Evolutionary conservation across 2,797 vertebrate species (phyloP), one percentile per base, ranked within the genome.

Genomic region (Merluccius polli): DNA sequence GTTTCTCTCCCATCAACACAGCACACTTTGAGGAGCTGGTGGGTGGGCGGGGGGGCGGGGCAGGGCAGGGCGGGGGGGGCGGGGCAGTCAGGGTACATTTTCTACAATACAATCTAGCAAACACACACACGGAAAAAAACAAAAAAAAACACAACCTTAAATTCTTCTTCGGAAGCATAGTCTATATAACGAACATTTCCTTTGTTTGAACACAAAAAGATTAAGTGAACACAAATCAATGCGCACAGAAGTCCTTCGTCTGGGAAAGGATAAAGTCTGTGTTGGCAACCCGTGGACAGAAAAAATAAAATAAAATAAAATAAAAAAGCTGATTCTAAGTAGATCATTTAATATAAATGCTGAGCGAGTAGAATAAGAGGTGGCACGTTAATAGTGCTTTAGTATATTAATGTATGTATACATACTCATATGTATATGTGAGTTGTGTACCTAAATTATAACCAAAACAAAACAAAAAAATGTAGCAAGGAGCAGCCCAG

Each of bases 281-380:
- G 91, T 93, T 93, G 92, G 91, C 91, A 92, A 93, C 90, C 92
- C 92, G 89, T 92, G 87, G 90, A 93, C 91, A 89, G 86, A 89
- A 90, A 89, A 88, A 85, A 86, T 86, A 82, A 16, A 78, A 33
- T 79, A 79, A 76, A 83, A 82, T 87, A 86, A 87, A 87, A 82
- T 13, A 75, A 44, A 83, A 87, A 87, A 89, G 90, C 92, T 89
- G 92, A 93, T 93, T 94, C 90, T 92, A 91, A 91, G 88, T 94
- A 93, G 93, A 95, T 95, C 95, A 96, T 96, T 95, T 95, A 96
- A 95, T 95, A 95, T 94, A 96, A 95, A 97, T 93, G 95, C 93
- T 93, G 93, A 95, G 94, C 94, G 88, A 90, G 91, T 93, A 90
- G 92, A 92, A 91, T 92, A 93, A 91, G 86, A 93, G 86, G 93